Percentiles rank a stretch among this genome's conserved stretches.
phyloP scores from a whole-genome alignment of 2,113 vertebrate genomes.

The Procavia capensis region DNA sequence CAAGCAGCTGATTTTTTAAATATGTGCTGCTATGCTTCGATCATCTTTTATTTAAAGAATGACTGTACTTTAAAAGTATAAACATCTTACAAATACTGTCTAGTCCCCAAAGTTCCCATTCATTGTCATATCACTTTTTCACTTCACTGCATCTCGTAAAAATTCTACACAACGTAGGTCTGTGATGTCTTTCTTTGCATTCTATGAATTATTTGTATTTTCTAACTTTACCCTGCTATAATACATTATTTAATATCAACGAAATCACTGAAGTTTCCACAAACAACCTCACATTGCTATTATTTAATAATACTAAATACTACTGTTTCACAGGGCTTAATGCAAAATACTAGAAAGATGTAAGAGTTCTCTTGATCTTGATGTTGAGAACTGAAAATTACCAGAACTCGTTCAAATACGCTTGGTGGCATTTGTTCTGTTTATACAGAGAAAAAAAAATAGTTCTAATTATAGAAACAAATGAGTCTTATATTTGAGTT shows the following conservation, averaged over 20 bases:
- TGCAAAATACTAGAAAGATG: conserved; percentile 74
- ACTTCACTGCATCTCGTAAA: background rate
- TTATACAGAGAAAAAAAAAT: conserved; percentile 22
- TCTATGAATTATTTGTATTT: background rate
- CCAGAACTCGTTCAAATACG: conserved; percentile 71
- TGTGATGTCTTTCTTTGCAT: background rate
- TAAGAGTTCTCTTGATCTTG: conserved; percentile 73
- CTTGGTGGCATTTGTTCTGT: conserved; percentile 72
- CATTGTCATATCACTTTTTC: background rate
- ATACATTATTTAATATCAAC: conserved; percentile 59
- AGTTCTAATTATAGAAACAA: conserved; percentile 68
- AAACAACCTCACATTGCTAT: conserved; percentile 73
- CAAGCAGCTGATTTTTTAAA: background rate
- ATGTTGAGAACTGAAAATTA: conserved; percentile 67
- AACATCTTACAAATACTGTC: background rate
- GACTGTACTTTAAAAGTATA: background rate
- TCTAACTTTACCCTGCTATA: background rate
- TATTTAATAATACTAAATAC: conserved; percentile 78
- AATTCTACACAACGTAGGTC: background rate
- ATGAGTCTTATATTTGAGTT: conserved; percentile 43
- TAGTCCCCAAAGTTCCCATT: background rate
- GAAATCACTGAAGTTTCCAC: conserved; percentile 62
- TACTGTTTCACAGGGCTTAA: conserved; percentile 65
- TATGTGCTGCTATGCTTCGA: background rate
- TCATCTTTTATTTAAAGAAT: background rate